Evolutionary conservation across 1,140 invertebrate species (phyloP), one percentile per base, ranked within the genome.

Genomic region (Mactra quadrangularis): DNA sequence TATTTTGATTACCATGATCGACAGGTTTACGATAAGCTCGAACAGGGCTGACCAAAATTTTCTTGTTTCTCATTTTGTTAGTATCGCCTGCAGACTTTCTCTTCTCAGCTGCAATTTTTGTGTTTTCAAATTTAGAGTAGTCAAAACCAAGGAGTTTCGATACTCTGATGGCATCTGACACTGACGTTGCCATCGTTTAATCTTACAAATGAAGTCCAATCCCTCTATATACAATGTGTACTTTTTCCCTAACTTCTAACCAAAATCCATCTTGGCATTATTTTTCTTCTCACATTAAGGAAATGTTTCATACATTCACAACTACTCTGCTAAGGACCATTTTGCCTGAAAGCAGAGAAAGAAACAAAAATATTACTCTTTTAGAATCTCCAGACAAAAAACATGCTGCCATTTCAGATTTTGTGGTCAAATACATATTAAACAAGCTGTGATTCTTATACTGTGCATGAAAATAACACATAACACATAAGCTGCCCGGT

Each of bases 11-110:
- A 29, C 41, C 64, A n/a, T 50, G 31, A 29, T 68, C 64, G 29
- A 68, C 13, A 29, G 45, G 15, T 13, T 31, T 27, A 29, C 38
- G 27, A 64, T 19, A 50, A 29, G 57, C 59, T 64, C 74, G 59
- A 2, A 64, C 38, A 62, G 74, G 74, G 74, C 35, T 76, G 74
- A 76, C 74, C 55, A 76, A 76, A 62, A 76, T 76, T 76, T 76
- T 76, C 55, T 76, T 60, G 25, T 35, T 38, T 50, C 57, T 76
- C 38, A 60, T 38, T 64, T 62, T 50, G 29, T 64, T 47, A 35
- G n/a, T 76, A 62, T 76, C 74, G 4, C 35, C 55, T n/a, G 35
- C 22, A 25, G 13, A 25, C 50, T 62, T 76, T 41, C 55, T 76
- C 31, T 76, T 76, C 22, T 76, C 45, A 19, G 55, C 59, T 7